A percentile compares a stretch with the other conserved stretches of the same genome.
Conservation (phyloP, 2,113 vertebrate species). For the Nycticorax nycticorax region DNA sequence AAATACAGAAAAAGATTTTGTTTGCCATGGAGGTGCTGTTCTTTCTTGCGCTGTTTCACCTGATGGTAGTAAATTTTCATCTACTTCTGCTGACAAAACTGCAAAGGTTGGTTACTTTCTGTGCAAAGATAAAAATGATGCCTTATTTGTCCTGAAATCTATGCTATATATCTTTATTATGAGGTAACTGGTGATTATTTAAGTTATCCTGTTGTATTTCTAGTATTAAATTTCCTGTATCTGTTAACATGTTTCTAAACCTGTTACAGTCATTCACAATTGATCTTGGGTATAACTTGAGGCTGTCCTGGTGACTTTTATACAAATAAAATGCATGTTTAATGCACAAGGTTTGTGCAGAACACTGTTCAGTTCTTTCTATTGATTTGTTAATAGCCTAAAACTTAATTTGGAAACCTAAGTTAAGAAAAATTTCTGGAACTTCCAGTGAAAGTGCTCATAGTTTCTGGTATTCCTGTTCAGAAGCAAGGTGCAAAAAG, state of each 20-base stretch:
- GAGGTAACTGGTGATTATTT: neutral
- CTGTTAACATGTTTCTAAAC: neutral
- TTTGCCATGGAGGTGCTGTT: slow-evolving; percentile 85
- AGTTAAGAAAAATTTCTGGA: neutral
- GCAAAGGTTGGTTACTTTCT: slow-evolving; percentile 83
- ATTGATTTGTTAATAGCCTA: neutral
- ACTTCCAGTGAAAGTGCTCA: neutral
- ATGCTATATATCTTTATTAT: neutral
- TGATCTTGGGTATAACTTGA: neutral
- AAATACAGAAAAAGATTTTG: slow-evolving; percentile 78
- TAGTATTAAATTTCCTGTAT: neutral
- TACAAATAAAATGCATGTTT: neutral
- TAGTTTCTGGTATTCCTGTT: neutral
- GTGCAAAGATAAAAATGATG: neutral
- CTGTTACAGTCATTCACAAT: neutral
- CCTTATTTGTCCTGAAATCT: neutral
- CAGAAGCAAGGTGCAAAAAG: neutral
- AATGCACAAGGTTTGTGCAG: neutral
- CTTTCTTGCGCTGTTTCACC: slow-evolving; percentile 89
- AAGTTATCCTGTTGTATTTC: neutral
- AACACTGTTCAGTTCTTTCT: neutral
- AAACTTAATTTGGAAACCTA: neutral
- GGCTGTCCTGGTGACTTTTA: neutral
- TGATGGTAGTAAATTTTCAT: slow-evolving; percentile 82
- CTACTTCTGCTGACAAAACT: slow-evolving; percentile 90